These are phyloP conservation scores for Typhlichthys eigenmanni DNA, from an alignment of 2,797 vertebrate genomes.

Conservation along the genomic window DNA sequence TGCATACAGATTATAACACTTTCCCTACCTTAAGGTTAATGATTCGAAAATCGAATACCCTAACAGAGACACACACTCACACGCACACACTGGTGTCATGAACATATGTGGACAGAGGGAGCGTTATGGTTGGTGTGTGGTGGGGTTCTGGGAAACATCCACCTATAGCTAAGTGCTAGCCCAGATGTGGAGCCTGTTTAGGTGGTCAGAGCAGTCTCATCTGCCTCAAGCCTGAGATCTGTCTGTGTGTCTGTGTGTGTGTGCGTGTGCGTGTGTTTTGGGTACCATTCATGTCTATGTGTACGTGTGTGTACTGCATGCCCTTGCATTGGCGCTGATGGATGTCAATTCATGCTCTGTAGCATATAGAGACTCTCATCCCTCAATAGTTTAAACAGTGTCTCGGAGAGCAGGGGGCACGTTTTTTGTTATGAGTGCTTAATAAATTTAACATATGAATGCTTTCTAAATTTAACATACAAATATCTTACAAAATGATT, in stretches of 20 bases:
- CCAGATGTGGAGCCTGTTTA: constrained; percentile 66
- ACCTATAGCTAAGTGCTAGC: constrained; percentile 51
- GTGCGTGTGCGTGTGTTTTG: constrained; percentile 13
- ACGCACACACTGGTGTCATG: no score
- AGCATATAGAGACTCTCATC: constrained; percentile 48
- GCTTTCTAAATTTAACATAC: no score
- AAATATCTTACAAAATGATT: constrained; percentile 38
- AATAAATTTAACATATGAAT: no score
- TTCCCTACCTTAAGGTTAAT: neutral
- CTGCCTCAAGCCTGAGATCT: constrained; percentile 47
- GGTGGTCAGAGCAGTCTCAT: constrained; percentile 56
- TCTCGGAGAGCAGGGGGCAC: constrained; percentile 22
- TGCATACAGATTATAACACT: neutral
- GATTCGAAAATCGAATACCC: neutral
- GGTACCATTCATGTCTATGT: constrained; percentile 7
- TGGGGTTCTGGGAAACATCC: constrained; percentile 52
- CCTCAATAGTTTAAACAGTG: constrained; percentile 57
- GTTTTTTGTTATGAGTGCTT: no score
- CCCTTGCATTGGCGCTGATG: constrained; percentile 51
- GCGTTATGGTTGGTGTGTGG: constrained; percentile 19
- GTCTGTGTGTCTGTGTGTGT: constrained; percentile 25
- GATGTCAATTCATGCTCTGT: constrained; percentile 59
- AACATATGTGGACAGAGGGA: no score
- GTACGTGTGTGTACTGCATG: constrained; percentile 31
- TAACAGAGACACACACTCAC: no score